Evolutionary conservation across 2,888 invertebrate genomes (phyloP), one percentile per base, ranked within the genome.

Genomic region (Morpho helenor): DNA sequence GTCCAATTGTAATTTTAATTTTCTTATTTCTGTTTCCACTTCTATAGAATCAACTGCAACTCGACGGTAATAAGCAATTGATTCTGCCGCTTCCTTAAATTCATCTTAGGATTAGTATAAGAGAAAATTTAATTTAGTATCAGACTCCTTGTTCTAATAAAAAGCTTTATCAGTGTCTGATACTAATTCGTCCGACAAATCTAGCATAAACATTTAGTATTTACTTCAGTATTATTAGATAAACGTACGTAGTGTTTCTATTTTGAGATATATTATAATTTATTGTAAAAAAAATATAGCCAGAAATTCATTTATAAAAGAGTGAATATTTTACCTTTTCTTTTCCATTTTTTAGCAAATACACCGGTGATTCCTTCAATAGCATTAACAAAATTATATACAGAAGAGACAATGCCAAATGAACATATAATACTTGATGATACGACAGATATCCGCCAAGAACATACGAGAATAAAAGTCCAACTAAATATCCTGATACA

Each of bases 331-430:
- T 66, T 22, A 86, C 86, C 76, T 80, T 70, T 22, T 83, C 84
- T 43, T 68, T 79, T 0, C 79, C 82, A 8, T 67, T 71, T 57
- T 81, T 75, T 57, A 86, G 47, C 60, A 87, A 60, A 61, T 74
- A 86, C 2, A 84, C 82, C 0, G 87, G 85, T 0, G 86, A 85
- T 23, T 87, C 87, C 53, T 82, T 79, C 56, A 87, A 52, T 2
- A 79, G 23, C 2, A 68, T 62, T 56, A 87, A 44, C 63, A 80
- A 43, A 0, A 78, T 5, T 0, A 87, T 72, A 64, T 83, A 84
- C 6, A 79, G n/a, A 0, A 84, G 61, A 0, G 84, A 80, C 45
- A 84, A 54, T 0, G 69, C 55, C 49, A 87, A 51, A 65, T 82
- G 78, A 0, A 74, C 65, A 51, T 81, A 84, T 0, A 81, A 59